phyloP scores from a whole-genome alignment of 30 jellyfish, hydroid and myxozoan species.

The Sanderia malayensis region DNA sequence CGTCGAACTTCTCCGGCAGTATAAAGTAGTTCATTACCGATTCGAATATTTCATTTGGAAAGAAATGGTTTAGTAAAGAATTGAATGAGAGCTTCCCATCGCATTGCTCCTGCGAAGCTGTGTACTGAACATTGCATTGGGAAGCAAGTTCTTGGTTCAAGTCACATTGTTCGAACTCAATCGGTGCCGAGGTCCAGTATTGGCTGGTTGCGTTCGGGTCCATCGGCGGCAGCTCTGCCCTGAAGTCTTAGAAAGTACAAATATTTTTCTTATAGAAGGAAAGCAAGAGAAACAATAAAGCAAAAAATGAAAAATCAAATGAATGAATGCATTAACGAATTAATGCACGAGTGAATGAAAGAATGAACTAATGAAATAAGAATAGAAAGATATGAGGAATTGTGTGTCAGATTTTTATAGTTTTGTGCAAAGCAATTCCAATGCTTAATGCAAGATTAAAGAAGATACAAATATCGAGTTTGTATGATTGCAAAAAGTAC shows the following conservation, averaged over 20 bases:
- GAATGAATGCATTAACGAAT: too few relatives aligned
- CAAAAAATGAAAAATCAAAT: too few relatives aligned
- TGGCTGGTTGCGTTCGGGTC: constrained; percentile 5
- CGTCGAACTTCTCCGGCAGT: constrained; percentile 73
- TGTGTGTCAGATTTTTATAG: too few relatives aligned
- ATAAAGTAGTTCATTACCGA: constrained; percentile 50
- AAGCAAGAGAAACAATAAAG: too few relatives aligned
- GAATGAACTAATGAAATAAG: too few relatives aligned
- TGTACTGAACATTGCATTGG: constrained; percentile 22
- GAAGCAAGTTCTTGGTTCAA: constrained; percentile 13
- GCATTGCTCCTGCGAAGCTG: constrained; percentile 41
- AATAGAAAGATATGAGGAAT: too few relatives aligned
- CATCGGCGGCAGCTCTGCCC: constrained; percentile 7
- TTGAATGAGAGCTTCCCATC: constrained; percentile 63
- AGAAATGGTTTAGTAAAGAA: constrained; percentile 62
- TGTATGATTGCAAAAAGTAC: too few relatives aligned
- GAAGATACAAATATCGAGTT: too few relatives aligned
- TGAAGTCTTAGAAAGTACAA: background rate
- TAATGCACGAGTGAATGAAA: too few relatives aligned
- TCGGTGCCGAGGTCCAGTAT: constrained; percentile 11
- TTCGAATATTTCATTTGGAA: constrained; percentile 51
- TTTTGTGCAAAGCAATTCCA: too few relatives aligned
- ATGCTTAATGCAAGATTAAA: too few relatives aligned
- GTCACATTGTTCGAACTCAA: constrained; percentile 33
- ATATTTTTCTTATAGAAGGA: too few relatives aligned